Percentiles rank a stretch among this genome's conserved stretches.
Evolutionary conservation across 2,113 vertebrate genomes (phyloP).

Genomic region (Pterocles gutturalis): DNA sequence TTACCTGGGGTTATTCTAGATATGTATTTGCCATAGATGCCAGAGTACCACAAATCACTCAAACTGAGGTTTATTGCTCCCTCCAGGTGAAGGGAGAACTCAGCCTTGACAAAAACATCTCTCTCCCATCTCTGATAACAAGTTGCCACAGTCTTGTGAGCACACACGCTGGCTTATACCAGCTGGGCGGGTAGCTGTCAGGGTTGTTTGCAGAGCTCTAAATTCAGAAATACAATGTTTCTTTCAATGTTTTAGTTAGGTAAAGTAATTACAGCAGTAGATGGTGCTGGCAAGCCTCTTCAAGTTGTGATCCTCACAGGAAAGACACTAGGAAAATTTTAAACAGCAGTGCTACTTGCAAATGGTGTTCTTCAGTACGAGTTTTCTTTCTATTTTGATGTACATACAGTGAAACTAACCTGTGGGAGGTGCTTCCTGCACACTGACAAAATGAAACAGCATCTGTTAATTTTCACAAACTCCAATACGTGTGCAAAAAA

Average conservation of each 20-base stretch:
- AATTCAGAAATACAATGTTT: not conserved
- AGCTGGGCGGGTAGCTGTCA: not conserved
- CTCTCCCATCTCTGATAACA: not conserved
- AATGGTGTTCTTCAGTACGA: not conserved
- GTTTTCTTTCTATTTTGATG: slow-evolving; percentile 14
- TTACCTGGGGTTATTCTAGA: not conserved
- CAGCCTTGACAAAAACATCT: not conserved
- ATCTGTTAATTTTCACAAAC: slow-evolving; percentile 22
- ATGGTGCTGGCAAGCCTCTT: not conserved
- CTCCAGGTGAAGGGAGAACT: not conserved
- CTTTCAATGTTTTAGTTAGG: not conserved
- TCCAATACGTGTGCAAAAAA: not conserved
- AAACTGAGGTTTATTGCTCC: not conserved
- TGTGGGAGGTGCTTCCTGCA: slow-evolving; percentile 47
- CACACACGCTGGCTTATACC: not conserved
- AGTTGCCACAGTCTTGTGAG: not conserved
- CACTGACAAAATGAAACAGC: slow-evolving; percentile 29
- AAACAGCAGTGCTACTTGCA: not conserved
- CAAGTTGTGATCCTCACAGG: not conserved
- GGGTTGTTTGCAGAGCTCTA: not conserved
- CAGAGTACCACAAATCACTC: not conserved
- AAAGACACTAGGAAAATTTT: not conserved
- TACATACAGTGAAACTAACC: slow-evolving; percentile 6
- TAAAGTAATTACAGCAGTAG: slow-evolving; percentile 7
- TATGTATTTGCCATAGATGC: not conserved